Base-by-base conservation (phyloP, 64 coral and sea anemone genomes). In the Montipora cactus region DNA sequence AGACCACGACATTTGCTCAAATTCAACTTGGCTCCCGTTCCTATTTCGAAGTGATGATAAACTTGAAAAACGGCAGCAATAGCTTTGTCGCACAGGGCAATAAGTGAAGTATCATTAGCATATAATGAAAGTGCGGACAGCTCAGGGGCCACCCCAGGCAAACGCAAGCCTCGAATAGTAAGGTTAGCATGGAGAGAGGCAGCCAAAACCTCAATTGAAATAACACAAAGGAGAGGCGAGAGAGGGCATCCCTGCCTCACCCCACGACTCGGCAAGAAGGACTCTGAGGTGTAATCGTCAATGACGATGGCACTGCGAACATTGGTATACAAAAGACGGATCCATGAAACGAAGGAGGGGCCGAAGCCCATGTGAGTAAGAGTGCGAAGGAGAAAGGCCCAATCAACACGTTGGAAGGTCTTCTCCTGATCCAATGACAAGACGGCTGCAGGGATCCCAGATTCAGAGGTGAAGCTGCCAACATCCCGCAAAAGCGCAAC, bases 371-470 rank as follows among this genome's bases (percentile, higher is more conserved):
- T 88, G 49, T 58, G 70, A 5, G 10, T 45, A 0, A 94, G 66
- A 9, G 68, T 82, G 7, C 47, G 55, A 2, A 61, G 3, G 8
- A 95, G 19, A n/a, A 84, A 90, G 0, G 28, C 1, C 81, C 87
- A 90, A 14, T 95, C 87, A 2, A 95, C 93, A 0, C 87, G 37
- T 44, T 94, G 82, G 28, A 93, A 93, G 16, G 91, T 74, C 44
- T 93, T 93, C 44, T 94, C 85, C 19, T 94, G 87, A 15, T 90
- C 93, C 11, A 95, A 21, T 0, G 87, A 79, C 2, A 94, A 23
- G 0, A 61, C 3, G 2, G 91, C 91, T 4, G 70, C 51, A 70
- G 91, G 84, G 68, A 7, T 28, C 12, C 71, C n/a, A 1, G 55
- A 67, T 15, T 21, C 20, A 14, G n/a, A 18, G 28, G 87, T 59